Percentiles rank a stretch among this genome's conserved stretches.
Conservation (phyloP, 2,113 vertebrate species). For the Amphiprion ocellaris region DNA sequence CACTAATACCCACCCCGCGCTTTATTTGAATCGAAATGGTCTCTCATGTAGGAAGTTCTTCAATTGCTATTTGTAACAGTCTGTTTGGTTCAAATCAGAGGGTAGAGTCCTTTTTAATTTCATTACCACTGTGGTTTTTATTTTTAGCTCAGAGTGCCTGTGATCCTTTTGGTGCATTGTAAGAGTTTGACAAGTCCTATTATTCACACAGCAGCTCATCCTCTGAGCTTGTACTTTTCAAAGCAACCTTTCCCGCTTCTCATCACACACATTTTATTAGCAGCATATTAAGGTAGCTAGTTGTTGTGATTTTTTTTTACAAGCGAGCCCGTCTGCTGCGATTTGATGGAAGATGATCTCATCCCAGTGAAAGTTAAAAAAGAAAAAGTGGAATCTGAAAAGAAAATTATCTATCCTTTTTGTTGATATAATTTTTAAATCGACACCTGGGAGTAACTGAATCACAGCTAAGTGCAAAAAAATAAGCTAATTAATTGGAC, state of each 20-base stretch:
- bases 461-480: not conserved
- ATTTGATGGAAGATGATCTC: conserved; percentile 36
- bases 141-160: conserved; percentile 68
- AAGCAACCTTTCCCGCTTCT: conserved; percentile 60
- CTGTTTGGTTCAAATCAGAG: conserved; percentile 65
- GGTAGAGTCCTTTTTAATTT: conserved; percentile 67
- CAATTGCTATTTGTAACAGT: conserved; percentile 62
- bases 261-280: conserved; percentile 59
- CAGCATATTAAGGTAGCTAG: conserved; percentile 42
- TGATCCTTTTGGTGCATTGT: conserved; percentile 72
- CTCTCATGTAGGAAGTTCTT: conserved; percentile 56
- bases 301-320: conserved; percentile 63
- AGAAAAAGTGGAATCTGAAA: not conserved
- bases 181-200: conserved; percentile 76
- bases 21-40: conserved; percentile 31
- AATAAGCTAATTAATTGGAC: not conserved
- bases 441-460: not conserved
- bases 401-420: not conserved
- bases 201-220: conserved; percentile 71
- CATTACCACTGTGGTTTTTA: conserved; percentile 66
- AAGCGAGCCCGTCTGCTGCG: conserved; percentile 25
- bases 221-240: conserved; percentile 62
- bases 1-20: not conserved
- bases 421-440: not conserved
- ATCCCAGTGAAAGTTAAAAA: conserved; percentile 10